phyloP scores from a whole-genome alignment of 2,888 invertebrate genomes.

The Diaprepes abbreviatus region DNA sequence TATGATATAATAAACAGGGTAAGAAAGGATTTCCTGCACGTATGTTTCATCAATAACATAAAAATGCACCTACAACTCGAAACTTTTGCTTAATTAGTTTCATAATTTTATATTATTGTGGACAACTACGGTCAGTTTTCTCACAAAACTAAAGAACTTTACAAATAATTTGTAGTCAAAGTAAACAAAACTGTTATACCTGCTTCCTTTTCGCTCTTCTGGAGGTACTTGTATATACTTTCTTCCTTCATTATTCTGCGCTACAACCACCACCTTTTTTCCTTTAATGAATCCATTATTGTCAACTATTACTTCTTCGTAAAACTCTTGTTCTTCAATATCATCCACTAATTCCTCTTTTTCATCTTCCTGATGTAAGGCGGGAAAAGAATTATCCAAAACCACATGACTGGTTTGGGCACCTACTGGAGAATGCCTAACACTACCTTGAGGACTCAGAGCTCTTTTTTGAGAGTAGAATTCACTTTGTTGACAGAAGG shows the following conservation, averaged over 20 bases:
- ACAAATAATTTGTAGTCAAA: too few relatives aligned
- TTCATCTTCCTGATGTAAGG: slow-evolving; percentile 51
- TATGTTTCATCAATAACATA: too few relatives aligned
- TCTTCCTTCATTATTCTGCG: slow-evolving; percentile 62
- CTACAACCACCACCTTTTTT: slow-evolving; percentile 64
- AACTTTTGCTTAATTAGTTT: too few relatives aligned
- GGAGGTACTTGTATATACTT: slow-evolving; percentile 60
- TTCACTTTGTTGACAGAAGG: slow-evolving; percentile 85
- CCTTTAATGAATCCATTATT: slow-evolving; percentile 63
- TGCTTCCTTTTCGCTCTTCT: slow-evolving; percentile 63
- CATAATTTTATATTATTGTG: too few relatives aligned
- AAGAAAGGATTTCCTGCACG: too few relatives aligned
- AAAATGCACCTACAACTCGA: too few relatives aligned
- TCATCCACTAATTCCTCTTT: slow-evolving; percentile 52
- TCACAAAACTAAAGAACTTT: too few relatives aligned
- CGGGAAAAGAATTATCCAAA: slow-evolving; percentile 55
- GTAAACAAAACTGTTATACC: too few relatives aligned
- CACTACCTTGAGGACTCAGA: slow-evolving; percentile 53
- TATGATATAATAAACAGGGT: too few relatives aligned
- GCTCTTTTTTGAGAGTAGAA: slow-evolving; percentile 69
- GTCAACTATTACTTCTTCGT: slow-evolving; percentile 66
- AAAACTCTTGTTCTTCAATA: slow-evolving; percentile 65
- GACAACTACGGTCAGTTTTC: too few relatives aligned
- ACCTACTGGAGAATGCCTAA: slow-evolving; percentile 65
- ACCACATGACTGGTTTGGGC: slow-evolving; percentile 61